These are phyloP conservation scores for Chrysolina americana DNA, from an alignment of 2,888 invertebrate genomes.

Conservation along the genomic window DNA sequence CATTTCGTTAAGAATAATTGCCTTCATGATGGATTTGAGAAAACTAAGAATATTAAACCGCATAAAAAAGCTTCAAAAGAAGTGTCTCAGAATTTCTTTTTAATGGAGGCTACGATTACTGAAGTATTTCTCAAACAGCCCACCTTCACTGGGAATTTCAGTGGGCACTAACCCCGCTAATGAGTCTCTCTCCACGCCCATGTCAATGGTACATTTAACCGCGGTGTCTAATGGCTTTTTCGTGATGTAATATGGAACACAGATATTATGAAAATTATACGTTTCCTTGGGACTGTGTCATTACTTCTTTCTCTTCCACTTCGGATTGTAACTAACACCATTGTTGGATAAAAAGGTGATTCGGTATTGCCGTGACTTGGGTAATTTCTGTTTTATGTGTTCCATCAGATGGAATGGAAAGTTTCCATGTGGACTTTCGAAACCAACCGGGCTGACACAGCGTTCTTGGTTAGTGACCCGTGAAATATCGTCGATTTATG, in stretches of 20 bases:
- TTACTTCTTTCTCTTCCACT: constrained; percentile 24
- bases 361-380: constrained; percentile 1
- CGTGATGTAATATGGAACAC: constrained; percentile 36
- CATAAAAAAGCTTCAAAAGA: background rate
- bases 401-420: constrained; percentile 19
- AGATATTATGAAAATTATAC: constrained; percentile 36
- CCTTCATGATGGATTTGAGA: no score
- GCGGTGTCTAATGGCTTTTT: constrained; percentile 32
- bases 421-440: constrained; percentile 20
- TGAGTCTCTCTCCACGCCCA: constrained; percentile 1
- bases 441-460: constrained; percentile 6
- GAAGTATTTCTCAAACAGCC: background rate
- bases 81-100: background rate
- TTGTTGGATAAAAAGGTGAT: constrained; percentile 26
- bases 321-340: constrained; percentile 30
- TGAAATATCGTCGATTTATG: constrained; percentile 17
- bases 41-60: background rate
- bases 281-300: constrained; percentile 33
- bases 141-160: background rate
- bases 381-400: constrained; percentile 10
- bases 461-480: constrained; percentile 15
- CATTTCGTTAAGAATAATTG: no score
- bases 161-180: background rate
- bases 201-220: constrained; percentile 21
- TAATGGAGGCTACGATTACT: background rate